These are phyloP conservation scores for Germaria angustata DNA, from an alignment of 2,888 invertebrate species.

Conservation along the genomic window DNA sequence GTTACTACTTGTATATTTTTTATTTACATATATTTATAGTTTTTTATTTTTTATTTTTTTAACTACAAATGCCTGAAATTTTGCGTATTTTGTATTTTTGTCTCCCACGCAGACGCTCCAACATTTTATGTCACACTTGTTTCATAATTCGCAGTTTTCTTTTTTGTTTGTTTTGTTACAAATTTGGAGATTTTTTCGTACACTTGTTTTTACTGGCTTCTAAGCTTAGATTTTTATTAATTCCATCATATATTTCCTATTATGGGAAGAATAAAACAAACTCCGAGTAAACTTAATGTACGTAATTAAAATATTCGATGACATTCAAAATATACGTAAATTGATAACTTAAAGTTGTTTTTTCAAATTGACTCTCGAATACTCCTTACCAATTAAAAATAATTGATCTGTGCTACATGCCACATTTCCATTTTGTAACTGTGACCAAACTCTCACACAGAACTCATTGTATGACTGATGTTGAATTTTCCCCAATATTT, in stretches of 20 bases:
- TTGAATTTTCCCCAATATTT: too few species aligned
- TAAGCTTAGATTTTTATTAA: background rate
- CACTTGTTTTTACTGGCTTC: background rate
- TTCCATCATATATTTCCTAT: background rate
- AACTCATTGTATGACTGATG: too few species aligned
- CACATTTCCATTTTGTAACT: too few species aligned
- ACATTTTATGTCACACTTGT: constrained; percentile 12
- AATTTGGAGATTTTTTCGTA: constrained; percentile 11
- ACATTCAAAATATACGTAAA: background rate
- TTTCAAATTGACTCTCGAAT: background rate
- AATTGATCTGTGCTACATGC: too few species aligned
- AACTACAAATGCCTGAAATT: background rate
- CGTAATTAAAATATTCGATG: background rate
- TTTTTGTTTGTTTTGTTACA: background rate
- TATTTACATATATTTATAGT: background rate
- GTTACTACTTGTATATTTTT: background rate
- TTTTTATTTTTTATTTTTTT: background rate
- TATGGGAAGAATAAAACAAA: background rate
- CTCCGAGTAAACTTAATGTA: background rate
- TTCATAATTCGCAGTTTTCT: constrained; percentile 6
- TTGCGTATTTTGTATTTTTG: background rate
- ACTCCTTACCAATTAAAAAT: too few species aligned
- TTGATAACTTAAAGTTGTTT: too few species aligned
- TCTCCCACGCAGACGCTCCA: constrained; percentile 4
- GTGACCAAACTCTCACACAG: too few species aligned